phyloP scores from a whole-genome alignment of 2,888 invertebrate species.

The Campoplex capitator region DNA sequence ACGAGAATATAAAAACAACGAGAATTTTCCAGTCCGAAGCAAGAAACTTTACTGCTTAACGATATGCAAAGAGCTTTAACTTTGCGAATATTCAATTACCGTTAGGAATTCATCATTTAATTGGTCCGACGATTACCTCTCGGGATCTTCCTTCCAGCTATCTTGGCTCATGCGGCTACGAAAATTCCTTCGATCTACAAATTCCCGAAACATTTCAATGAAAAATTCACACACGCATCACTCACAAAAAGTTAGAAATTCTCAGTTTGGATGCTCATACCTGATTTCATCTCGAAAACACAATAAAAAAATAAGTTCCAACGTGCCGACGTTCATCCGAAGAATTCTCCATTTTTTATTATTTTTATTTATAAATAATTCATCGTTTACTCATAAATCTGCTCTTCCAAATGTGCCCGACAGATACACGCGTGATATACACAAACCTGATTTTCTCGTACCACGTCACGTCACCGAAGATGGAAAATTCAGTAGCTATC shows the following conservation, averaged over 20 bases:
- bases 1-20: background rate
- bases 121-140: background rate
- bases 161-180: background rate
- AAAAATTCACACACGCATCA: no score
- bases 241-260: no score
- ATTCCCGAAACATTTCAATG: no score
- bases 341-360: background rate
- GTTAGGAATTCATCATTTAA: constrained; percentile 5
- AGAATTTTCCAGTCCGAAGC: constrained; percentile 23
- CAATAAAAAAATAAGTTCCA: background rate
- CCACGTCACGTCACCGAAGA: constrained; percentile 84
- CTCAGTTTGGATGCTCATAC: no score
- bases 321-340: background rate
- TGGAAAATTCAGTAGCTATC: constrained; percentile 85
- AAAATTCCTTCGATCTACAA: background rate
- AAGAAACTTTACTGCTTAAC: constrained; percentile 44
- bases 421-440: constrained; percentile 85
- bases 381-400: background rate
- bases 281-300: no score
- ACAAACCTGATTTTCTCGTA: constrained; percentile 84
- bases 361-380: background rate
- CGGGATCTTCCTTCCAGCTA: background rate
- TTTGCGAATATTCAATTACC: constrained; percentile 32
- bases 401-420: constrained; percentile 9
- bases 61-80: constrained; percentile 13